Conservation (phyloP, 2,888 invertebrate species). For the Volucella inflata region DNA sequence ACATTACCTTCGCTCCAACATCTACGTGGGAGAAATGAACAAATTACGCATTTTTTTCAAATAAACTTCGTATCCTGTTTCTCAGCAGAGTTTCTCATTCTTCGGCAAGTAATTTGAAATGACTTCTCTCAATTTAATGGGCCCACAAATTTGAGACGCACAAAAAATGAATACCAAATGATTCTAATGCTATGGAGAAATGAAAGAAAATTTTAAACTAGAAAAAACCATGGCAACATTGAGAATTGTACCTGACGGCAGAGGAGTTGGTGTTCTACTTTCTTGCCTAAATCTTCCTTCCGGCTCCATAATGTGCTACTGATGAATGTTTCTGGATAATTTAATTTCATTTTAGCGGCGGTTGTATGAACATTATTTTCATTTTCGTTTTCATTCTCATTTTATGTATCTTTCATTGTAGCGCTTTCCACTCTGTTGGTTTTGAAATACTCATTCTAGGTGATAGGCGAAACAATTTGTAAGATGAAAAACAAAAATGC, state of each 20-base stretch:
- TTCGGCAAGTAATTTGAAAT: slow-evolving; percentile 46
- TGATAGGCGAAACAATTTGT: no score
- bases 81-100: neutral
- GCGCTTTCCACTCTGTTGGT: slow-evolving; percentile 16
- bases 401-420: no score
- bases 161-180: slow-evolving; percentile 13
- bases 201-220: slow-evolving; percentile 49
- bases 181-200: slow-evolving; percentile 31
- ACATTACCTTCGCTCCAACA: slow-evolving; percentile 23
- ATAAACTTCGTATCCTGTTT: slow-evolving; percentile 36
- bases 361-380: slow-evolving; percentile 44
- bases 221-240: slow-evolving; percentile 57
- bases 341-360: slow-evolving; percentile 60
- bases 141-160: neutral
- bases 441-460: neutral
- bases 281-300: slow-evolving; percentile 5
- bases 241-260: slow-evolving; percentile 19
- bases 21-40: slow-evolving; percentile 28
- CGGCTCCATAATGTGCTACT: slow-evolving; percentile 36
- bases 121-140: slow-evolving; percentile 56
- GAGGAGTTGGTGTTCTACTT: neutral
- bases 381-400: neutral
- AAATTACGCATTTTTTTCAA: slow-evolving; percentile 50
- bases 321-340: slow-evolving; percentile 61
- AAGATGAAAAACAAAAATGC: no score